phyloP scores from a whole-genome alignment of 2,113 vertebrate species.

The Genyomyrus donnyi region DNA sequence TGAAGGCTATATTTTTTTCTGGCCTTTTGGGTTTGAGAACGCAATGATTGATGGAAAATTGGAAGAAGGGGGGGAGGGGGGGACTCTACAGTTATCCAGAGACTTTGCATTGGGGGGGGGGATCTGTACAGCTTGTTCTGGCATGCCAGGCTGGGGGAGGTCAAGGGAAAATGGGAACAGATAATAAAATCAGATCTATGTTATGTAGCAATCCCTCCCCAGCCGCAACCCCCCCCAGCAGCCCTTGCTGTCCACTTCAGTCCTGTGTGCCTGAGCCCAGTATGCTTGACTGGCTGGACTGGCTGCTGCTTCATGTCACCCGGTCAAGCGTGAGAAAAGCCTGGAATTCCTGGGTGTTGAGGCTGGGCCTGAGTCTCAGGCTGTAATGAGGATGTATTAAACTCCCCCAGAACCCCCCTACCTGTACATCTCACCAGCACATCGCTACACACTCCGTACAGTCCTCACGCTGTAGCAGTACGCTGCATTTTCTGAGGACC shows the following conservation, averaged over 20 bases:
- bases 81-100: neutral
- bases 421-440: neutral
- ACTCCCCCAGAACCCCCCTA: neutral
- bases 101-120: neutral
- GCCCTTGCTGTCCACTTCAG: neutral
- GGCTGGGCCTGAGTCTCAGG: neutral
- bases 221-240: neutral
- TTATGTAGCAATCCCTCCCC: neutral
- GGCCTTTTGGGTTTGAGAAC: conserved; percentile 1
- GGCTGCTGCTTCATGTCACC: neutral
- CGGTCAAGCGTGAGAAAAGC: neutral
- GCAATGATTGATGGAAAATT: neutral
- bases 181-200: conserved; percentile 13
- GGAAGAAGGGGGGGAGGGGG: neutral
- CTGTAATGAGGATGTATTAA: conserved; percentile 14
- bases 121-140: neutral
- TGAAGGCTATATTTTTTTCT: conserved; percentile 7
- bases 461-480: too few species aligned
- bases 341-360: neutral
- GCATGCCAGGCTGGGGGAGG: neutral
- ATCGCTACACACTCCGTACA: neutral
- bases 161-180: neutral
- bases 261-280: neutral
- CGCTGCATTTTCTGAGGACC: neutral
- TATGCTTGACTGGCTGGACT: neutral